phyloP scores from a whole-genome alignment of 2,113 vertebrate species.

The Pitta sordida region DNA sequence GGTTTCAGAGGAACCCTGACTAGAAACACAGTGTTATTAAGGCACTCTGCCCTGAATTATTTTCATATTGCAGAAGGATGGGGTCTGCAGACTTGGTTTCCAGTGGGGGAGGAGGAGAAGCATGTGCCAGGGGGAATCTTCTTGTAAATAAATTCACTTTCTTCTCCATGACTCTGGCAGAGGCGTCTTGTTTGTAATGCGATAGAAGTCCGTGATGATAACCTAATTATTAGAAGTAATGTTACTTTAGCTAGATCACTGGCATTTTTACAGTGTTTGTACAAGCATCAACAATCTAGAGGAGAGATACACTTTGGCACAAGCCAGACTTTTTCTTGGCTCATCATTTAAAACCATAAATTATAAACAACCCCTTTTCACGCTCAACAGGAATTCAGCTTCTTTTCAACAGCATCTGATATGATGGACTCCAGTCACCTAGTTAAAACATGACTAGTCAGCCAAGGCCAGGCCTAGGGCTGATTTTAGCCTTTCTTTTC shows the following conservation, averaged over 20 bases:
- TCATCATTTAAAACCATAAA: conserved; percentile 90
- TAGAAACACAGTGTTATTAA: background rate
- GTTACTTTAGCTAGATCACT: background rate
- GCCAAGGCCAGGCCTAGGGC: background rate
- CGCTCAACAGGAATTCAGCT: conserved; percentile 81
- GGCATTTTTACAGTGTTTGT: conserved; percentile 45
- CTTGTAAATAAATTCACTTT: conserved; percentile 42
- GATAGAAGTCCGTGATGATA: background rate
- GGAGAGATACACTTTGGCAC: conserved; percentile 69
- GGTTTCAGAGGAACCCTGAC: background rate
- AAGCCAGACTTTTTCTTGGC: conserved; percentile 81
- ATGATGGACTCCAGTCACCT: conserved; percentile 40
- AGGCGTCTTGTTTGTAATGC: background rate
- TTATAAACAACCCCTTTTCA: conserved; percentile 87
- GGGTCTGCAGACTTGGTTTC: background rate
- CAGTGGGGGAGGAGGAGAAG: conserved; percentile 9
- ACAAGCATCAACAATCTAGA: conserved; percentile 47
- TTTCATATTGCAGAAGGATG: background rate
- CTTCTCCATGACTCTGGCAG: background rate
- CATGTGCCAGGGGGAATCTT: background rate
- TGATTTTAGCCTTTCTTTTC: conserved; percentile 25
- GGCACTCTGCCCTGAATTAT: background rate
- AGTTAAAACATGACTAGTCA: conserved; percentile 33
- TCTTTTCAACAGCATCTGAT: conserved; percentile 81
- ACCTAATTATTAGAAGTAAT: conserved; percentile 44